Conservation (phyloP, 1,140 invertebrate species). For the Helicoverpa armigera region DNA sequence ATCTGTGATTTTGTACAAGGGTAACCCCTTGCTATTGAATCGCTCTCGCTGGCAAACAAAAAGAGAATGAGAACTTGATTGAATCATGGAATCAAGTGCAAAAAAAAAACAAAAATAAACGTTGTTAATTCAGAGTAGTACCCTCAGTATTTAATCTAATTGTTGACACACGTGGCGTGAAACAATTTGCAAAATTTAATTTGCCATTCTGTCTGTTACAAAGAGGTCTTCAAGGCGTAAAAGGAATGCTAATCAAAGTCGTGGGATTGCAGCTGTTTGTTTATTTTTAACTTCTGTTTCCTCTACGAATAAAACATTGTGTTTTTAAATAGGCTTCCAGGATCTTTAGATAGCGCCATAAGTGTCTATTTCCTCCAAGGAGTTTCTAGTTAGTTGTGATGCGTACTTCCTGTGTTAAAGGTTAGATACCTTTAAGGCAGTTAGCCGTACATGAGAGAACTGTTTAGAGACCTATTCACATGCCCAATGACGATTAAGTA, state of each 20-base stretch:
- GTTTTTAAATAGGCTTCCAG: background rate
- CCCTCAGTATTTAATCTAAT: background rate
- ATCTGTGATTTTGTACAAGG: no score
- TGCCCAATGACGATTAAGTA: no score
- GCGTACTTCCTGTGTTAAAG: no score
- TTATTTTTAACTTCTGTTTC: conserved; percentile 1
- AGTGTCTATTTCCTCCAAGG: no score
- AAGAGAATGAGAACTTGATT: background rate
- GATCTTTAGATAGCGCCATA: no score
- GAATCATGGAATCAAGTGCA: background rate
- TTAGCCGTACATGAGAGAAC: no score
- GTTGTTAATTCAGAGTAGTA: background rate
- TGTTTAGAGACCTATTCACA: no score
- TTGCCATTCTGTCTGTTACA: conserved; percentile 23
- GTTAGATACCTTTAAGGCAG: no score
- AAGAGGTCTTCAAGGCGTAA: background rate
- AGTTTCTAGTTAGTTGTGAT: no score
- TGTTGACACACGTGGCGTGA: background rate
- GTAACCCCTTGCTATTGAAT: no score
- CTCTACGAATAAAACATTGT: background rate
- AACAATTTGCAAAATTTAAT: conserved; percentile 17
- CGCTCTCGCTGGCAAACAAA: no score
- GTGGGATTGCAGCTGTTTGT: conserved; percentile 10
- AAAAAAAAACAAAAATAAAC: background rate
- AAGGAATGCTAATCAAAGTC: conserved; percentile 15